These are phyloP conservation scores for Tanytarsus gracilentus DNA, from an alignment of 2,888 invertebrate species.

Conservation along the genomic window DNA sequence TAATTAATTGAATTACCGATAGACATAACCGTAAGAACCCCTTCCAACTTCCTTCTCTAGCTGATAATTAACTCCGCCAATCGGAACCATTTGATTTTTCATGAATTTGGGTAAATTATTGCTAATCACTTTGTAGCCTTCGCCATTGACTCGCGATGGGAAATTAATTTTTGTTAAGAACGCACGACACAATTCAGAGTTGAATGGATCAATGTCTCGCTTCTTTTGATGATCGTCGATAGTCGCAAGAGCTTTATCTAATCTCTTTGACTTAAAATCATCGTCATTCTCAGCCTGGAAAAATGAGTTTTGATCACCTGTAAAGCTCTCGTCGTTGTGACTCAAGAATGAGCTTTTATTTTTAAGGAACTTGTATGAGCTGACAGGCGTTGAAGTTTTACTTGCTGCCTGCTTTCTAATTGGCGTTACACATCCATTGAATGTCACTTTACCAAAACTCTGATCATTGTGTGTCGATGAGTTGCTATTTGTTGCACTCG, in stretches of 20 bases:
- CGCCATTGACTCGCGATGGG: constrained; percentile 53
- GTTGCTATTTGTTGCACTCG: constrained; percentile 23
- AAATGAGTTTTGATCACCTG: constrained; percentile 41
- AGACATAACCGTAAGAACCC: constrained; percentile 80
- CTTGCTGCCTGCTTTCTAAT: constrained; percentile 32
- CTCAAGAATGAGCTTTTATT: constrained; percentile 26
- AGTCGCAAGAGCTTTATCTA: constrained; percentile 39
- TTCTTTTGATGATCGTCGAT: constrained; percentile 40
- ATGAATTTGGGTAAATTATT: constrained; percentile 53
- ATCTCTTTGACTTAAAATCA: constrained; percentile 39
- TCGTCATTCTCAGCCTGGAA: constrained; percentile 42
- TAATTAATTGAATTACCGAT: constrained; percentile 51
- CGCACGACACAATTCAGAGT: constrained; percentile 57
- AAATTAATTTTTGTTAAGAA: constrained; percentile 66
- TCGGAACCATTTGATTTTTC: constrained; percentile 45
- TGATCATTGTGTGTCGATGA: constrained; percentile 11
- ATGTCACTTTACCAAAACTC: constrained; percentile 4
- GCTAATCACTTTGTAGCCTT: constrained; percentile 51
- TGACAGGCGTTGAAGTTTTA: constrained; percentile 39
- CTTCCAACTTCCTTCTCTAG: constrained; percentile 72
- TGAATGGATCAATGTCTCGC: constrained; percentile 69
- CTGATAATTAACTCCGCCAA: constrained; percentile 52
- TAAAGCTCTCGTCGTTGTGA: constrained; percentile 37
- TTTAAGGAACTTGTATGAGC: constrained; percentile 29
- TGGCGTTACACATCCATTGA: constrained; percentile 15